Conservation (phyloP, 2,113 vertebrate genomes). For the Carettochelys insculpta region DNA sequence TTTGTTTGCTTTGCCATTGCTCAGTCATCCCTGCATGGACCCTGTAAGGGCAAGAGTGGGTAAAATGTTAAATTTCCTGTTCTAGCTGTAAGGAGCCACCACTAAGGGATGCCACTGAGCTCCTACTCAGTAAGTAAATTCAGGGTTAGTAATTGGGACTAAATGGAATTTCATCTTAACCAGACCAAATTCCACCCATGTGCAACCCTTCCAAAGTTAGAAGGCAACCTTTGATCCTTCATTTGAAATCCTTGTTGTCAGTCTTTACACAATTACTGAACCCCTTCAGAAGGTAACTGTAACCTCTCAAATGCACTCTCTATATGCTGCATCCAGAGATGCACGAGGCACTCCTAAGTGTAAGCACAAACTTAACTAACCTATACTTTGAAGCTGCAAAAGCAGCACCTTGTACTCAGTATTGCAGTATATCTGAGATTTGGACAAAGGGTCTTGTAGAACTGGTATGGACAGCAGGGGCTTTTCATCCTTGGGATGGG, state of each 20-base stretch:
- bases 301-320: background rate
- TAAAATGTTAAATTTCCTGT: background rate
- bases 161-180: background rate
- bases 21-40: background rate
- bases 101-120: background rate
- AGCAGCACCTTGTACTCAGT: background rate
- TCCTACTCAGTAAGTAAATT: background rate
- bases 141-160: background rate
- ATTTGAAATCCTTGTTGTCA: background rate
- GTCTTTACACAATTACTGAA: background rate
- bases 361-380: background rate
- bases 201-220: background rate
- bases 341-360: background rate
- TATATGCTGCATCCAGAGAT: background rate
- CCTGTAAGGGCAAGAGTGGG: fast-evolving
- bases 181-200: background rate
- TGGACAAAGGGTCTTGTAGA: background rate
- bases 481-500: background rate
- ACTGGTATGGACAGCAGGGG: background rate
- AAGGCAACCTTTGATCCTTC: background rate
- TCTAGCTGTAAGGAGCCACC: background rate
- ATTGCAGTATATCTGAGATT: background rate
- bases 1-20: background rate
- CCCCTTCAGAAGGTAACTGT: background rate
- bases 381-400: background rate